Evolutionary conservation across 2,888 invertebrate genomes (phyloP).

Genomic region (Ormia ochracea): DNA sequence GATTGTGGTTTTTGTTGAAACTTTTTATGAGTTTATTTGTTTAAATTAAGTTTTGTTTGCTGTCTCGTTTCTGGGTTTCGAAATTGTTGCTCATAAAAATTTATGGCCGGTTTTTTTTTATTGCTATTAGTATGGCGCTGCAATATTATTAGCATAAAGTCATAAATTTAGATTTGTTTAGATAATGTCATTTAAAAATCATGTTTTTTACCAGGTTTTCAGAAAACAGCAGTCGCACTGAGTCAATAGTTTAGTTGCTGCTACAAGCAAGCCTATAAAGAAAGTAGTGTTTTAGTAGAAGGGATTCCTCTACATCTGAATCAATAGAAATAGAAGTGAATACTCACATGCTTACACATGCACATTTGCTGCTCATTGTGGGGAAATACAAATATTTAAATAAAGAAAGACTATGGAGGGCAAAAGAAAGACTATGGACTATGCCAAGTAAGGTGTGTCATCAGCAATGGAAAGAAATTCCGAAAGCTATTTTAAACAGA

Average conservation of each 20-base stretch:
- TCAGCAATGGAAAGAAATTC: too few species aligned
- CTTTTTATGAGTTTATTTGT: conserved; percentile 7
- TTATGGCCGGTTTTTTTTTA: conserved; percentile 22
- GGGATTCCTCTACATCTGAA: conserved; percentile 18
- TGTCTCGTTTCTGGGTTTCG: not conserved
- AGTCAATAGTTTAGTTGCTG: not conserved
- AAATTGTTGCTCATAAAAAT: conserved; percentile 18
- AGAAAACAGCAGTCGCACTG: conserved; percentile 10
- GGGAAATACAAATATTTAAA: not conserved
- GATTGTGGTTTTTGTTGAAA: not conserved
- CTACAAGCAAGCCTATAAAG: conserved; percentile 16
- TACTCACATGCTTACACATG: conserved; percentile 3
- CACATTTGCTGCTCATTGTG: not conserved
- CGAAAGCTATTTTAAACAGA: too few species aligned
- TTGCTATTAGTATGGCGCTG: not conserved
- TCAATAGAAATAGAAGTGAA: conserved; percentile 1
- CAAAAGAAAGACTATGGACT: not conserved
- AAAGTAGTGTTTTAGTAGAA: conserved; percentile 8
- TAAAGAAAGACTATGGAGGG: not conserved
- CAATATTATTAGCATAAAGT: conserved; percentile 29
- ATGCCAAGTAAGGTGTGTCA: not conserved
- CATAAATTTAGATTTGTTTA: conserved; percentile 61
- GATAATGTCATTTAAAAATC: conserved; percentile 62
- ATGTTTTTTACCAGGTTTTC: conserved; percentile 59
- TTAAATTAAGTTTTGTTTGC: conserved; percentile 20